These are phyloP conservation scores for Papilio glaucus DNA, from an alignment of 1,140 invertebrate species.

Conservation along the genomic window DNA sequence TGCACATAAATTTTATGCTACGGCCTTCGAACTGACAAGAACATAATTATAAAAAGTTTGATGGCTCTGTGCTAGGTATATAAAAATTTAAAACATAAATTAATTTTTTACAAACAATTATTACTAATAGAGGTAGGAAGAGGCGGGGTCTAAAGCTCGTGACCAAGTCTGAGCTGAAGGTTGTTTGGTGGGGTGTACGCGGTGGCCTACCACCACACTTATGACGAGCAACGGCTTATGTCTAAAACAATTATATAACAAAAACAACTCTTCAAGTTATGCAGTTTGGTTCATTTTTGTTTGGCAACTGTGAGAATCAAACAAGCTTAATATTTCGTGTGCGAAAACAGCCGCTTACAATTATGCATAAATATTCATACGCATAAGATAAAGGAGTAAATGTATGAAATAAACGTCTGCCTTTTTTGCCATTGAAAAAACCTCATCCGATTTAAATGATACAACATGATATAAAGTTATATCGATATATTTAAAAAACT, in stretches of 20 bases:
- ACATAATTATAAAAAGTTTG: too few relatives aligned
- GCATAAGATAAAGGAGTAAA: not conserved
- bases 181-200: not conserved
- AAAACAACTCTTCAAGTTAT: slow-evolving; percentile 1
- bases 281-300: slow-evolving; percentile 5
- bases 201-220: not conserved
- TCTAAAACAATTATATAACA: not conserved
- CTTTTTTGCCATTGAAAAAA: too few relatives aligned
- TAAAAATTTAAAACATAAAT: not conserved
- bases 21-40: too few relatives aligned
- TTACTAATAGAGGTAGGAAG: not conserved
- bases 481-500: too few relatives aligned
- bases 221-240: not conserved
- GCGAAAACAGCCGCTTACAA: not conserved
- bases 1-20: too few relatives aligned
- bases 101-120: not conserved
- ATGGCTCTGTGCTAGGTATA: not conserved
- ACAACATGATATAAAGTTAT: too few relatives aligned
- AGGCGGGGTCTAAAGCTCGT: not conserved
- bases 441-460: too few relatives aligned
- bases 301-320: not conserved
- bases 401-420: not conserved
- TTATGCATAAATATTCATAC: slow-evolving; percentile 6
- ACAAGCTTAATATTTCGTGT: not conserved
- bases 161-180: not conserved